Conservation (phyloP, 2,113 vertebrate genomes). For the Bujurquina vittata region DNA sequence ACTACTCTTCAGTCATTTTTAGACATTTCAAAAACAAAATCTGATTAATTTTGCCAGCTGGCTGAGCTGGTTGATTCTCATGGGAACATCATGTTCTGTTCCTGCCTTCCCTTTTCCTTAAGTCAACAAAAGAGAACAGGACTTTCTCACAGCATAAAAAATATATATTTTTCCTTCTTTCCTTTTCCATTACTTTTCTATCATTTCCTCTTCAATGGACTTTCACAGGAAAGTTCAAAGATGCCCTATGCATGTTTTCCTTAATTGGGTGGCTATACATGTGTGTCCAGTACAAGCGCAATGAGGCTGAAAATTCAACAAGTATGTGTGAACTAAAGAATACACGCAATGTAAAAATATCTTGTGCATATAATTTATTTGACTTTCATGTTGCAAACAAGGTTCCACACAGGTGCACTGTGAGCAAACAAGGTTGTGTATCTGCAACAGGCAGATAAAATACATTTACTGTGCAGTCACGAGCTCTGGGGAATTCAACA, state of each 20-base stretch:
- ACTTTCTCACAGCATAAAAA: constrained; percentile 18
- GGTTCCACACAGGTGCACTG: neutral
- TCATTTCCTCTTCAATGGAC: neutral
- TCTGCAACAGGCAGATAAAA: neutral
- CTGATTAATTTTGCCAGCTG: neutral
- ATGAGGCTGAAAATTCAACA: neutral
- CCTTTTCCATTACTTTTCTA: neutral
- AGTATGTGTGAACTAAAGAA: neutral
- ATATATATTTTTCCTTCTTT: neutral
- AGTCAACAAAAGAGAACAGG: constrained; percentile 44
- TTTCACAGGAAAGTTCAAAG: neutral
- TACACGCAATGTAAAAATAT: neutral
- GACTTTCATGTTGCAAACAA: neutral
- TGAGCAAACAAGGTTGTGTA: neutral
- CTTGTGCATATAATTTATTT: neutral
- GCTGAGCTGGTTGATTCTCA: constrained; percentile 49
- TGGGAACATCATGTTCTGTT: constrained; percentile 50
- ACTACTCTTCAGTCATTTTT: neutral
- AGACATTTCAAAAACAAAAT: neutral
- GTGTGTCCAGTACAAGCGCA: neutral
- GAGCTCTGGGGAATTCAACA: neutral
- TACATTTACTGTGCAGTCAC: neutral
- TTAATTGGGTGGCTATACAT: neutral
- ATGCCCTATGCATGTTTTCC: neutral
- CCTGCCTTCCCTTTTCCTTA: constrained; percentile 9